Evolutionary conservation across 1,140 invertebrate species (phyloP).

Genomic region (Thaumetopoea pityocampa): DNA sequence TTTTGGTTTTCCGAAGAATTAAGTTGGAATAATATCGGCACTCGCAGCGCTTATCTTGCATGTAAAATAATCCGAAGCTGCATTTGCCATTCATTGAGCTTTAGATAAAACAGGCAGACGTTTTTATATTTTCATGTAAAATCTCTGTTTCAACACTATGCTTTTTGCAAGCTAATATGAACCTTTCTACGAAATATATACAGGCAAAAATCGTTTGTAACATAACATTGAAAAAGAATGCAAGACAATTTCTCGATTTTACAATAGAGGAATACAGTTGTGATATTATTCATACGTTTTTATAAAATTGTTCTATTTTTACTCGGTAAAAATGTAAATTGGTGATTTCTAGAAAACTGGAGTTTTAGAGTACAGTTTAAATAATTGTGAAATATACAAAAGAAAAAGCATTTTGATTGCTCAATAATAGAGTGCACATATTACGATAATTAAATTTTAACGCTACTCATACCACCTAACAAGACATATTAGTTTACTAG

Average conservation of each 20-base stretch:
- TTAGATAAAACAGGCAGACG: constrained; percentile 23
- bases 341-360: background rate
- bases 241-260: constrained; percentile 17
- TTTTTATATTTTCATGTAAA: constrained; percentile 24
- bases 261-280: constrained; percentile 2
- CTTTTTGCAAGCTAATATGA: constrained; percentile 1
- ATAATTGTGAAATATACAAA: no score
- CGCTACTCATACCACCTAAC: no score
- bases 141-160: constrained; percentile 11
- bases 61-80: constrained; percentile 23
- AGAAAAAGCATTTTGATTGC: no score
- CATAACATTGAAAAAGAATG: constrained; percentile 5
- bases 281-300: constrained; percentile 3
- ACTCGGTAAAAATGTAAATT: background rate
- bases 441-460: no score
- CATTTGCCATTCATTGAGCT: constrained; percentile 29
- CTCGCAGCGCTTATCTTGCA: constrained; percentile 13
- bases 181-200: background rate
- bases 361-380: background rate
- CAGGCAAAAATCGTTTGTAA: constrained; percentile 1
- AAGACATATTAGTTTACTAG: no score
- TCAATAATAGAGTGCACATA: no score
- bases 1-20: constrained; percentile 6
- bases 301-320: background rate
- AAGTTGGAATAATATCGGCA: constrained; percentile 6